Base-by-base conservation (phyloP, 2,113 vertebrate species). In the Hucho hucho region DNA sequence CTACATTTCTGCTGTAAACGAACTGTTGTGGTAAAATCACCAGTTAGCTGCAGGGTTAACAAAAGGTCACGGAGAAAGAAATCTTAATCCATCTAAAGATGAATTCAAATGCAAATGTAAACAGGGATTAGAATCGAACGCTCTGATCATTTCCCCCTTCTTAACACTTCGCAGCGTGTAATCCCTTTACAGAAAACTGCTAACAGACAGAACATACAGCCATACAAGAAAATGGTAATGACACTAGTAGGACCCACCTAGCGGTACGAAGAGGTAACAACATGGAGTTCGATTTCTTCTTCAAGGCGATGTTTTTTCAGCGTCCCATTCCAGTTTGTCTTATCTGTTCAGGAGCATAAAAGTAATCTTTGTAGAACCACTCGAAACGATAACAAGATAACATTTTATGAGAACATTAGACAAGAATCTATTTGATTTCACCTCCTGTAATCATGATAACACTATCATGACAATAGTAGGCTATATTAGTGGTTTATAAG, bases 31-130 rank as follows among this genome's bases (percentile, higher is more conserved):
- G 3, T 4, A 61, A 61, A 61, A 61, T 61, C 58, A 61, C 18
- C n/a, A 61, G 58, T 61, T 43, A 24, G 58, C 58, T 24, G 58
- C n/a, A 61, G 9, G 49, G 37, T 22, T 46, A 69, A 69, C 67
- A 74, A 47, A 22, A 32, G 26, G n/a, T 28, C 24, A 53, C 16
- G 7, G 37, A 32, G 16, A 67, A 32, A 58, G 64, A 20, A 37
- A 46, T 26, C 63, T 53, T 53, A 25, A 67, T 67, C 46, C 26
- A 53, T 67, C 46, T 66, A 32, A 67, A 14, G 73, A 28, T 11
- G 64, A 6, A 74, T 74, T 67, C 24, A 56, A 22, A 67, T 74
- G 73, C 63, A 28, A 74, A 74, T 66, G 47, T 14, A 4, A 64
- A 2, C 11, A n/a, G 37, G 47, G 73, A 74, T 74, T 74, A 74